Base-by-base conservation (phyloP, 1,140 invertebrate genomes). In the Neodiprion pinetum region DNA sequence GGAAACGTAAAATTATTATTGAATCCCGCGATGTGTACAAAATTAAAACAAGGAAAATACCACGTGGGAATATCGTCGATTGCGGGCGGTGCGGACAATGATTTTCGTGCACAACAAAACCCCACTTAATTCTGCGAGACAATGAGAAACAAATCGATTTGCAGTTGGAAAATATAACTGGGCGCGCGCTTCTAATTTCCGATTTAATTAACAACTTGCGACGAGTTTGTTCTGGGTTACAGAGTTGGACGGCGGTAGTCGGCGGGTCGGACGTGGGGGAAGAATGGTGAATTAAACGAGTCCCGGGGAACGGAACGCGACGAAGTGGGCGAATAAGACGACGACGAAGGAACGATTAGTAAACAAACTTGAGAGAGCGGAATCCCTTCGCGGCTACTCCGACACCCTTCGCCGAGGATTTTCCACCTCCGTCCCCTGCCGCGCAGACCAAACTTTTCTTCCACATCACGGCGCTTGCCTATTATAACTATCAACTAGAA, bases 161-260 rank as follows among this genome's bases (percentile, higher is more conserved):
- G 12, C 9, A 61, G 40, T 53, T 47, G 21, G 48, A 40, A 71
- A 75, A 71, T 71, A 75, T 53, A 71, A 67, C 21, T 53, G 53
- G 28, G 28, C 28, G 53, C 53, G 74, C 48, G 71, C 48, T 75
- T 75, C 53, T 72, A 71, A 48, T 75, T 67, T 74, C 48, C 70
- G 71, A 72, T 75, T 75, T 68, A 68, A 75, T 75, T 75, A 72
- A 75, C 70, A 73, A 14, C 67, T 21, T 21, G 67, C 17, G 14
- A 69, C 14, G 67, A 69, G 67, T 69, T 69, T 69, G 40, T 69
- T 69, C 67, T 23, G 40, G 21, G 21, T 69, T 69, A 23, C n/a
- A 69, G 40, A 23, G 21, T 69, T 69, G 67, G 67, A 14, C 10
- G 61, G 67, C 17, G 14, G 12, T 11, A 69, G 17, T 21, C 67